Base-by-base conservation (phyloP, 2,113 vertebrate genomes). In the Xenopus laevis region DNA sequence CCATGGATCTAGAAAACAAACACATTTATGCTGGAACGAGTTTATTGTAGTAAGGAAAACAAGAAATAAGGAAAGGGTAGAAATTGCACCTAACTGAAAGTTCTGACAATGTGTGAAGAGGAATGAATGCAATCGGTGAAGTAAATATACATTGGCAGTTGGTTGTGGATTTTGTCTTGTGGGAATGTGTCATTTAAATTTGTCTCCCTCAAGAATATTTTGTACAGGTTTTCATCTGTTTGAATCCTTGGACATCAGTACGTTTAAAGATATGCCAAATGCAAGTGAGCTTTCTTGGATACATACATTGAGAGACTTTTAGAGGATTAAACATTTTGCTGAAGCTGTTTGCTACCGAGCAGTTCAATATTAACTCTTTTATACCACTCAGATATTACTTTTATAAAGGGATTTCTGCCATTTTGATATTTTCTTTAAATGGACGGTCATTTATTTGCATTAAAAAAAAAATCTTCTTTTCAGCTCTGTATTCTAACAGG, bases 401-500 rank as follows among this genome's bases (percentile, higher is more conserved):
- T 73, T 55, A 50, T 57, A 50, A 78, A 81, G 60, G 68, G 60
- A 63, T 11, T 0, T 16, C 65, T 62, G 18, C 4, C 13, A 5
- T 63, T 5, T 63, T 17, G 71, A 68, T n/a, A 18, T 4, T 9
- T 64, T 50, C 66, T 59, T 64, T 18, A 20, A 18, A 4, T 57
- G 30, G 15, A 45, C 13, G 13, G 30, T 47, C 45, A 61, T 11
- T 4, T 7, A 58, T 77, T 68, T 27, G 21, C 12, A 33, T 27
- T 61, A 23, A 74, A 17, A 47, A 62, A 44, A 52, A 17, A 64
- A n/a, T 46, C 18, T n/a, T 13, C 45, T 18, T 60, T 21, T 69
- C 73, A 21, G 47, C 46, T 69, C 47, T 68, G 20, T 83, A 83
- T 84, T 84, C 68, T 84, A 88, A 86, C 3, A 68, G 78, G 86